These are phyloP conservation scores for human (Homo sapiens) DNA, from an alignment of 2,113 vertebrate genomes.

Conservation along the genomic window GRCh38 chr11:30901501-30902000, in stretches of 20 bases:
- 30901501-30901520: not conserved
- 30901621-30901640: not conserved
- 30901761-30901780: not conserved
- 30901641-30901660: not conserved
- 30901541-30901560: not conserved
- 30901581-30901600: not conserved
- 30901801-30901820: not conserved
- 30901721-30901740: not conserved
- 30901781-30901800: not conserved
- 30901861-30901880: not conserved
- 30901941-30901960: not conserved
- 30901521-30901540: not conserved
- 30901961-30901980: not conserved
- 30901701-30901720: slow-evolving; percentile 12
- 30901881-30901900: not conserved
- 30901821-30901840: not conserved
- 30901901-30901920: not conserved
- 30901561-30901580: not conserved
- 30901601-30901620: not conserved
- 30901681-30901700: not conserved
- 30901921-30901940: not conserved
- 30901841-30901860: not conserved
- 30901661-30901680: not conserved
- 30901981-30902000: not conserved
- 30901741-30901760: not conserved